phyloP scores from a whole-genome alignment of 2,113 vertebrate genomes.

The Zosterops borbonicus region DNA sequence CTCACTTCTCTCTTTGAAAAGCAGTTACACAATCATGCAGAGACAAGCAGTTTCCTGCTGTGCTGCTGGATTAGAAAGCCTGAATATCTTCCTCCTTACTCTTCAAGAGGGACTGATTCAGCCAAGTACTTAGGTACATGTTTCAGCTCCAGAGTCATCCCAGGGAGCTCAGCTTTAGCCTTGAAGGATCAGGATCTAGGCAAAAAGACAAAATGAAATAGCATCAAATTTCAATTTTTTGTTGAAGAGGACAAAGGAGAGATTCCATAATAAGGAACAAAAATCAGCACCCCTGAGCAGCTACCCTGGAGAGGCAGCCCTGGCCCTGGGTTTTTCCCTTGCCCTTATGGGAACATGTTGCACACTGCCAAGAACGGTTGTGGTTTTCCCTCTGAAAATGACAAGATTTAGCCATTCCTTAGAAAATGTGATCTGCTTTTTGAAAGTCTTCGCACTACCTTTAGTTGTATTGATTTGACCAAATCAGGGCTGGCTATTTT shows the following conservation, averaged over 20 bases:
- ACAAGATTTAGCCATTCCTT: background rate
- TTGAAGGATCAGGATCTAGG: background rate
- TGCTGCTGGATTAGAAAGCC: slow-evolving; percentile 14
- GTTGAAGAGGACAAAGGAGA: background rate
- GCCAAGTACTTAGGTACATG: background rate
- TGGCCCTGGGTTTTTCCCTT: background rate
- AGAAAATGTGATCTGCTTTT: background rate
- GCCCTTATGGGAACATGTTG: background rate
- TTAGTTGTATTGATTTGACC: background rate
- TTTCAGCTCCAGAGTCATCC: background rate
- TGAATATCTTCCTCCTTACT: background rate
- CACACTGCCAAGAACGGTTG: background rate
- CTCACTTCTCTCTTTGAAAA: slow-evolving; percentile 15
- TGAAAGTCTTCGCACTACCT: background rate
- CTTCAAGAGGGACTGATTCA: slow-evolving; percentile 23
- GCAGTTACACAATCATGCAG: slow-evolving; percentile 34
- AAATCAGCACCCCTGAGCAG: background rate
- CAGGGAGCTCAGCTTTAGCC: background rate
- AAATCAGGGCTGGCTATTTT: background rate
- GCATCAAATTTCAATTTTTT: background rate
- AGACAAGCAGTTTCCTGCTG: slow-evolving; percentile 31
- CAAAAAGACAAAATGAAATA: background rate
- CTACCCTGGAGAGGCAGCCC: background rate
- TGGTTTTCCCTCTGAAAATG: background rate
- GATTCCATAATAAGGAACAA: background rate